Evolutionary conservation across 1,140 invertebrate genomes (phyloP).

Genomic region (Pseudomyrmex flavicornis): DNA sequence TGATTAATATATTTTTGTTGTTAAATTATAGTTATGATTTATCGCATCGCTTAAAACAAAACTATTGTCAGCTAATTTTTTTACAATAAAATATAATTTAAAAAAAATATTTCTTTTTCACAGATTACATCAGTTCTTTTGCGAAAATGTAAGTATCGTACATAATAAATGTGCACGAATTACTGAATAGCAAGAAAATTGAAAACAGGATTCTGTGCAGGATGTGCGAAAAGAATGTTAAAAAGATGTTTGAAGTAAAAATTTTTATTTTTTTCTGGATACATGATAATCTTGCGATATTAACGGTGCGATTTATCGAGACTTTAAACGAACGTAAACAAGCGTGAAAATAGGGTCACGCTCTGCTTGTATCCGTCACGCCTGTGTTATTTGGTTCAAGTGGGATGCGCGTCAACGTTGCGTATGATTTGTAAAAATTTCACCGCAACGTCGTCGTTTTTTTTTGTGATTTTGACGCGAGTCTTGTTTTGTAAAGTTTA

Average conservation of each 20-base stretch:
- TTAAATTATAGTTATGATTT: too few species aligned
- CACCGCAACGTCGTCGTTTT: not conserved
- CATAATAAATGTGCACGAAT: not conserved
- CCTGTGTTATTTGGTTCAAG: constrained; percentile 32
- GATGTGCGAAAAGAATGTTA: not conserved
- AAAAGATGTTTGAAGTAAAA: not conserved
- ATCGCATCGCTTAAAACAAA: too few species aligned
- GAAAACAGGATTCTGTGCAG: too few species aligned
- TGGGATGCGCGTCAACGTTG: constrained; percentile 19
- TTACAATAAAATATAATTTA: too few species aligned
- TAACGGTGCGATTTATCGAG: not conserved
- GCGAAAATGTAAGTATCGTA: not conserved
- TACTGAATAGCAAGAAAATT: not conserved
- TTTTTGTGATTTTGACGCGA: not conserved
- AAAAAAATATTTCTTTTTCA: too few species aligned
- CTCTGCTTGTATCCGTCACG: constrained; percentile 23
- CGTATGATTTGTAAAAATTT: not conserved
- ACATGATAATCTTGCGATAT: constrained; percentile 2
- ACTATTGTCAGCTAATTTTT: too few species aligned
- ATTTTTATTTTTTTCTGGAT: not conserved
- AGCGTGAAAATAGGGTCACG: constrained; percentile 30
- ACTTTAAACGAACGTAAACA: constrained; percentile 29
- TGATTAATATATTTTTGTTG: too few species aligned
- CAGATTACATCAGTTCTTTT: not conserved
- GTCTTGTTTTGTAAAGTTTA: not conserved